Percentiles rank a stretch among this genome's conserved stretches.
These are phyloP conservation scores for Hybognathus amarus DNA, from an alignment of 2,797 vertebrate species.

Conservation along the genomic window DNA sequence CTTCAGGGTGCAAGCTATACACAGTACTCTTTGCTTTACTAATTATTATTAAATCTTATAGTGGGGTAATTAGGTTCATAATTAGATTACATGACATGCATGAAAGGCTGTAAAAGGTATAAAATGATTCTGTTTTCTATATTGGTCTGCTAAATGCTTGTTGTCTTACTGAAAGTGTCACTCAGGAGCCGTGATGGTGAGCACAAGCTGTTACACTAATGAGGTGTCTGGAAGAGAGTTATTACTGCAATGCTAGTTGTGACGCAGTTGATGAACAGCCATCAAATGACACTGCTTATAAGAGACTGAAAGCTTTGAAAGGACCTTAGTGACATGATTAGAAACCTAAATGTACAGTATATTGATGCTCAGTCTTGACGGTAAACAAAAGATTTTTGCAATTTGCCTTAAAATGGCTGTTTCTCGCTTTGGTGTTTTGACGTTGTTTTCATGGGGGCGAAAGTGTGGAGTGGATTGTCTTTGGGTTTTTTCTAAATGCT, in stretches of 20 bases:
- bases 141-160: neutral
- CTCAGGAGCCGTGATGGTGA: conserved; percentile 10
- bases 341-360: neutral
- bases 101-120: conserved; percentile 29
- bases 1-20: neutral
- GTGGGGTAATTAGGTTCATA: neutral
- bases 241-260: conserved; percentile 19
- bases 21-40: neutral
- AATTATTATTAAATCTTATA: conserved; percentile 10
- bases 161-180: conserved; percentile 12
- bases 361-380: neutral
- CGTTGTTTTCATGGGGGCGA: conserved; percentile 56
- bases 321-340: neutral
- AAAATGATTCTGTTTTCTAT: neutral
- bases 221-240: conserved; percentile 30
- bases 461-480: conserved; percentile 60
- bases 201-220: conserved; percentile 36
- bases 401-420: conserved; percentile 42
- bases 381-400: conserved; percentile 10
- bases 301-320: neutral
- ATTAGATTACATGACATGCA: conserved; percentile 5
- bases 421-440: conserved; percentile 50
- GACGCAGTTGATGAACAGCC: neutral
- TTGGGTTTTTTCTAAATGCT: conserved; percentile 34
- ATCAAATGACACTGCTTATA: conserved; percentile 39